Evolutionary conservation across 1,140 invertebrate genomes (phyloP).

Genomic region (Orchesella cincta): DNA sequence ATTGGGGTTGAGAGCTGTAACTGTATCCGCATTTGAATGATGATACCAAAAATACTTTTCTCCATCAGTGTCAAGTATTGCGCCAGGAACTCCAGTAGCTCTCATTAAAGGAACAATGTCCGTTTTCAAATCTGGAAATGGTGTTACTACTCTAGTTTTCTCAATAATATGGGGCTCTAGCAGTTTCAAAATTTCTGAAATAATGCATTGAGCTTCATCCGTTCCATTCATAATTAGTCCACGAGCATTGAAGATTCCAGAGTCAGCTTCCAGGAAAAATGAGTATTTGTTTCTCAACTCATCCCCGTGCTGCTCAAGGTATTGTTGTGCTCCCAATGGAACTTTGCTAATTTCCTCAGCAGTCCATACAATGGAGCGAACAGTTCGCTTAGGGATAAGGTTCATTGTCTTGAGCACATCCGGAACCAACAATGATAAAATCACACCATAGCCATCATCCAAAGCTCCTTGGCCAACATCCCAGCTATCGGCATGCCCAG

Average conservation of each 20-base stretch:
- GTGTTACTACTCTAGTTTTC: constrained; percentile 47
- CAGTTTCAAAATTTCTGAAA: constrained; percentile 39
- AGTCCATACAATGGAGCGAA: constrained; percentile 61
- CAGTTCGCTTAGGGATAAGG: constrained; percentile 58
- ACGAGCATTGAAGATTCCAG: constrained; percentile 58
- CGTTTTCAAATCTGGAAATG: constrained; percentile 49
- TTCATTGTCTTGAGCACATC: constrained; percentile 56
- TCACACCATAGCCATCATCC: constrained; percentile 61
- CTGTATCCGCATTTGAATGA: constrained; percentile 53
- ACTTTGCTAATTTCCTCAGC: constrained; percentile 59
- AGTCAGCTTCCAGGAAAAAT: constrained; percentile 62
- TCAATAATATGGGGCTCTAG: constrained; percentile 53
- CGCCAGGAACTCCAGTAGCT: constrained; percentile 55
- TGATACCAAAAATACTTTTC: constrained; percentile 58
- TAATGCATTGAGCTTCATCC: constrained; percentile 1
- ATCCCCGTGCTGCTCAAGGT: constrained; percentile 54
- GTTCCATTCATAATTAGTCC: constrained; percentile 41
- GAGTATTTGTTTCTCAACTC: constrained; percentile 54
- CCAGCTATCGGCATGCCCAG: constrained; percentile 64
- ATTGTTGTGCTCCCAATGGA: constrained; percentile 54
- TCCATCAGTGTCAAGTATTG: constrained; percentile 52
- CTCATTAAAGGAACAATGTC: constrained; percentile 52
- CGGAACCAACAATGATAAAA: constrained; percentile 60
- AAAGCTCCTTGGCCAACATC: constrained; percentile 64
- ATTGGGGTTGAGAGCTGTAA: constrained; percentile 55